A percentile compares a stretch with the other conserved stretches of the same genome.
Conservation (phyloP, 2,888 invertebrate genomes). For the Idaea straminata region DNA sequence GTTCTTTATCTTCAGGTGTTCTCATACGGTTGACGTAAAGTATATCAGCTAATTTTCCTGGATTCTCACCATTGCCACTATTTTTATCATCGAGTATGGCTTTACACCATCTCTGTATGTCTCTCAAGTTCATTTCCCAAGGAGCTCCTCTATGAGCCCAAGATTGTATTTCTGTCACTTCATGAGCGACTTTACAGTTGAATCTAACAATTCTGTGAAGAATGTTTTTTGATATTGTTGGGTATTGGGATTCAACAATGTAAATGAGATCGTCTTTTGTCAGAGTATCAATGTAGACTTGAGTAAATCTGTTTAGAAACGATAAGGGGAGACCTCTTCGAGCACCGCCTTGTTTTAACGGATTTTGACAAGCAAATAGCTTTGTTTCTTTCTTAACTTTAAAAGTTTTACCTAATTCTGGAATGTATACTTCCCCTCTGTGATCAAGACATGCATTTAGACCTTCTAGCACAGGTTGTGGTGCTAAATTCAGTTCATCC, state of each 20-base stretch:
- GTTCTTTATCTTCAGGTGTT: slow-evolving; percentile 86
- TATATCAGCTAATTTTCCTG: slow-evolving; percentile 85
- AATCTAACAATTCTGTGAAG: slow-evolving; percentile 88
- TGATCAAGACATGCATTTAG: slow-evolving; percentile 99
- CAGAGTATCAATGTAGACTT: slow-evolving; percentile 86
- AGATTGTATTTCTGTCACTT: slow-evolving; percentile 80
- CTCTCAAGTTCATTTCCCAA: slow-evolving; percentile 98
- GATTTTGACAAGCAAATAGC: slow-evolving; percentile 99
- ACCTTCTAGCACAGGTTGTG: slow-evolving; percentile 98
- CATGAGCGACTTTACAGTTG: slow-evolving; percentile 84
- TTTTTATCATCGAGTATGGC: slow-evolving; percentile 76
- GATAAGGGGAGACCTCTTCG: slow-evolving; percentile 97
- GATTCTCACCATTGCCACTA: slow-evolving; percentile 51
- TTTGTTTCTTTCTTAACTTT: slow-evolving; percentile 87
- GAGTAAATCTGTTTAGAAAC: slow-evolving; percentile 98
- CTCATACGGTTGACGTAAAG: slow-evolving; percentile 95
- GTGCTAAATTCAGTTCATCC: slow-evolving; percentile 98
- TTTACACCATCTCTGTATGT: slow-evolving; percentile 96
- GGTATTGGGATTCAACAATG: slow-evolving; percentile 85
- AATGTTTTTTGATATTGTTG: slow-evolving; percentile 79
- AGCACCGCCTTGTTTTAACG: slow-evolving; percentile 96
- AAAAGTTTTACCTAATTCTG: slow-evolving; percentile 95
- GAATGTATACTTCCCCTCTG: slow-evolving; percentile 96
- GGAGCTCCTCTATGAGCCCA: slow-evolving; percentile 94
- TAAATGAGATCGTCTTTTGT: slow-evolving; percentile 83